phyloP scores from a whole-genome alignment of 2,797 vertebrate genomes.

The Labroides dimidiatus region DNA sequence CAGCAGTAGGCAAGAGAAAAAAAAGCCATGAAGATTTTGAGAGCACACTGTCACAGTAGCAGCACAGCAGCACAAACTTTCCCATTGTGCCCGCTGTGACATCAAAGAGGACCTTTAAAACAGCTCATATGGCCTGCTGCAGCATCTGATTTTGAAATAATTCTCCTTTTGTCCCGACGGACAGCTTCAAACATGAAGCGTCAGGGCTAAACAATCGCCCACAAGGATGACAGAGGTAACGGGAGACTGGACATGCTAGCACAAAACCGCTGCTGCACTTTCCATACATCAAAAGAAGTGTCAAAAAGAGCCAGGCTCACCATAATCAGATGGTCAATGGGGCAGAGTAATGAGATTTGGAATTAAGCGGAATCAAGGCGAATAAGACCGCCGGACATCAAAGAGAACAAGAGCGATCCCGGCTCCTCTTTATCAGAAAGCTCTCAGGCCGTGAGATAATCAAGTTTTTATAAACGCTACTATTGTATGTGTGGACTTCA shows the following conservation, averaged over 20 bases:
- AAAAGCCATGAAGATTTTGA: slow-evolving; percentile 27
- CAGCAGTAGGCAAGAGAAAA: slow-evolving; percentile 48
- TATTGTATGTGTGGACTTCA: slow-evolving; percentile 72
- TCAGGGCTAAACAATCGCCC: slow-evolving; percentile 32
- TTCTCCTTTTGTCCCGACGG: slow-evolving; percentile 60
- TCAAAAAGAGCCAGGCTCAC: slow-evolving; percentile 57
- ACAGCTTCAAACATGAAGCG: slow-evolving; percentile 56
- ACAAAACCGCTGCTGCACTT: slow-evolving; percentile 43
- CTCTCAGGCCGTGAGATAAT: slow-evolving; percentile 60
- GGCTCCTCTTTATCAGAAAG: slow-evolving; percentile 57
- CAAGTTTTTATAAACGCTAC: slow-evolving; percentile 68
- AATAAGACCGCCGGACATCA: slow-evolving; percentile 57
- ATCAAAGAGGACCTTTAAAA: slow-evolving; percentile 63
- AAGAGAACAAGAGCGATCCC: slow-evolving; percentile 52
- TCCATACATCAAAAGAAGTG: slow-evolving; percentile 74
- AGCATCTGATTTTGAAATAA: slow-evolving; percentile 68
- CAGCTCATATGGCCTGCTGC: slow-evolving; percentile 47
- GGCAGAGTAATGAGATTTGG: slow-evolving; percentile 69
- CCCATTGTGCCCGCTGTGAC: slow-evolving; percentile 46
- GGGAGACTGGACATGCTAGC: slow-evolving; percentile 34
- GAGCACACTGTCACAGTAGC: slow-evolving; percentile 54
- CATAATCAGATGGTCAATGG: slow-evolving; percentile 64
- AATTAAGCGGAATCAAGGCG: slow-evolving; percentile 66
- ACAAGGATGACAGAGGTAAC: slow-evolving; percentile 65
- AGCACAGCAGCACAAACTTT: slow-evolving; percentile 60